These are phyloP conservation scores for Geophilus truncorum DNA, from an alignment of 2,888 invertebrate species.

Conservation along the genomic window DNA sequence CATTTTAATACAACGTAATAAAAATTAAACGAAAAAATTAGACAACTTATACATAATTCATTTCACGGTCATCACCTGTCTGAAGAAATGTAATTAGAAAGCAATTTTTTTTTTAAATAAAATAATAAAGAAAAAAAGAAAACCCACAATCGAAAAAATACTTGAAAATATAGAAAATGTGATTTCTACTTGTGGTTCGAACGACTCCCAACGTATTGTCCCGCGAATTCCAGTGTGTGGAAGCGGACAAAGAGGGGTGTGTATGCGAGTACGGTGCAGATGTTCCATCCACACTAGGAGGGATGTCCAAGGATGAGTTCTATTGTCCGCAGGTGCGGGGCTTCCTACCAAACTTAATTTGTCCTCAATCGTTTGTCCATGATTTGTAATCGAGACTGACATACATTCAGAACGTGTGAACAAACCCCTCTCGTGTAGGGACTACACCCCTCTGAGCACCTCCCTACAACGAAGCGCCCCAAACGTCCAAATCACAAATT, in stretches of 20 bases:
- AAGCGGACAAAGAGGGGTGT: not conserved
- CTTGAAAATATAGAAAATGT: not conserved
- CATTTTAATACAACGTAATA: not conserved
- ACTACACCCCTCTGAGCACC: not conserved
- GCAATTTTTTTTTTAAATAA: too few species aligned
- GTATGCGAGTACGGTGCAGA: not conserved
- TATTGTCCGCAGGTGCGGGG: not conserved
- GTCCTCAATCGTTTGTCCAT: slow-evolving; percentile 4
- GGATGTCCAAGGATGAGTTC: slow-evolving; percentile 15
- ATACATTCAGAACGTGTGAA: slow-evolving; percentile 10
- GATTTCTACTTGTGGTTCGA: not conserved
- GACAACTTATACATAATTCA: not conserved
- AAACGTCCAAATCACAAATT: not conserved
- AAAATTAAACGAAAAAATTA: not conserved
- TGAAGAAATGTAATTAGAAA: too few species aligned
- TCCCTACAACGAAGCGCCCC: not conserved
- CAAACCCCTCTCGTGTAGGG: slow-evolving; percentile 4
- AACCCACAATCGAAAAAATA: not conserved
- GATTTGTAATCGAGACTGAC: slow-evolving; percentile 11
- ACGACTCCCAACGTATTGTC: not conserved
- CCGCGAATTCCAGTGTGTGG: not conserved
- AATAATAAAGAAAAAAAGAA: too few species aligned
- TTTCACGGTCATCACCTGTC: not conserved
- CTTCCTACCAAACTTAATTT: slow-evolving; percentile 17
- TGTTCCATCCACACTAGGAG: slow-evolving; percentile 5